A percentile compares a stretch with the other conserved stretches of the same genome.
Conservation (phyloP, 2,888 invertebrate genomes). For the Nomada ruficornis region DNA sequence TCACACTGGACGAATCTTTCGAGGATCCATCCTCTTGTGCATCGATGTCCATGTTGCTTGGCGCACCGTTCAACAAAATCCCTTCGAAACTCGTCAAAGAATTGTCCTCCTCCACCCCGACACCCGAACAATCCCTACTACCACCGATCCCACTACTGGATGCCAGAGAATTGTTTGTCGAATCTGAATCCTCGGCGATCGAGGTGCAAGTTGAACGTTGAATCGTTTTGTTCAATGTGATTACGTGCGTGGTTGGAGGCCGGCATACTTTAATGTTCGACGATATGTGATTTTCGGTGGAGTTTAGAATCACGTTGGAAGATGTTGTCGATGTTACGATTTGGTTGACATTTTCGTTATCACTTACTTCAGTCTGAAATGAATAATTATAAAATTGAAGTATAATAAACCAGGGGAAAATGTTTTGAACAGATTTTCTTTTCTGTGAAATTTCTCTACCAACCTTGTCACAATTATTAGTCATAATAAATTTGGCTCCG, state of each 20-base stretch:
- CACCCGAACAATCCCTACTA: constrained; percentile 84
- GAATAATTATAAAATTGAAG: neutral
- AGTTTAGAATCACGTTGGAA: constrained; percentile 67
- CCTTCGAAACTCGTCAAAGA: constrained; percentile 88
- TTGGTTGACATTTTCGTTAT: constrained; percentile 78
- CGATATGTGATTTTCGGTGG: constrained; percentile 80
- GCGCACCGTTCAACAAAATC: constrained; percentile 86
- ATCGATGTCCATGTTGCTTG: constrained; percentile 85
- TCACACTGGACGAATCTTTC: constrained; percentile 84
- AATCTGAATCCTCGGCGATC: constrained; percentile 84
- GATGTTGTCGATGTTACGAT: constrained; percentile 70
- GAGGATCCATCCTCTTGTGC: constrained; percentile 86
- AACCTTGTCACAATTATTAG: constrained; percentile 83
- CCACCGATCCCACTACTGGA: constrained; percentile 86
- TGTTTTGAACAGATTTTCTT: neutral
- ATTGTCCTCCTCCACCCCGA: constrained; percentile 87
- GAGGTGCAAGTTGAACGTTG: constrained; percentile 78
- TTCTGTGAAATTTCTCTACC: no score
- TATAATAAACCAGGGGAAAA: neutral
- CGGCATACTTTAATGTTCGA: constrained; percentile 76
- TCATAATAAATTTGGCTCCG: constrained; percentile 82
- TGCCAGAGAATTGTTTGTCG: constrained; percentile 86
- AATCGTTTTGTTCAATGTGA: constrained; percentile 78
- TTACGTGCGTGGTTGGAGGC: constrained; percentile 84
- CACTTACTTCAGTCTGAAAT: constrained; percentile 80